A percentile compares a stretch with the other conserved stretches of the same genome.
These are phyloP conservation scores for Oceanites oceanicus DNA, from an alignment of 2,113 vertebrate species.

Conservation along the genomic window DNA sequence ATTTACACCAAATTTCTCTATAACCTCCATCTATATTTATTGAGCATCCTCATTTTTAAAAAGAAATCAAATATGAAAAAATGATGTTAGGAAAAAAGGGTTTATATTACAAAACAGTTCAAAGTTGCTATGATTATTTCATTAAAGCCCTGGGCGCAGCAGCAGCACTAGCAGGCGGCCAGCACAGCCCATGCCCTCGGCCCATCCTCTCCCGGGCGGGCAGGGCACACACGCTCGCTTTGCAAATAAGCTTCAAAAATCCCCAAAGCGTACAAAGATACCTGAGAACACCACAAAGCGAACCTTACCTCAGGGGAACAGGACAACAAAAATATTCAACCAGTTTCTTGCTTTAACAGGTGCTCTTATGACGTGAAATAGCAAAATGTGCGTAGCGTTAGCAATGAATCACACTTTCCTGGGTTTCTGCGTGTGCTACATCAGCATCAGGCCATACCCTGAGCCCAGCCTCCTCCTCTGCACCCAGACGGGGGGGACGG, in stretches of 20 bases:
- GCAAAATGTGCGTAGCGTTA: background rate
- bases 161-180: background rate
- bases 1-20: background rate
- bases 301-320: background rate
- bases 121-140: background rate
- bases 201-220: background rate
- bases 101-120: background rate
- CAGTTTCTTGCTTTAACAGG: background rate
- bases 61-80: background rate
- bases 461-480: conserved; percentile 30
- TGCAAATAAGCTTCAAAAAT: background rate
- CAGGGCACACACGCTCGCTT: background rate
- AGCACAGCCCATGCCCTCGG: background rate
- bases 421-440: background rate
- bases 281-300: background rate
- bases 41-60: background rate
- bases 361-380: background rate
- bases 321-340: background rate
- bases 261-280: background rate
- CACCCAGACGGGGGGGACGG: background rate
- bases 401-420: background rate
- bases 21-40: background rate
- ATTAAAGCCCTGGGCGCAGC: no score
- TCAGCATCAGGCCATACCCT: conserved; percentile 60
- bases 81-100: background rate